Conservation (phyloP, 2,797 vertebrate species). For the Sebastes itinus region DNA sequence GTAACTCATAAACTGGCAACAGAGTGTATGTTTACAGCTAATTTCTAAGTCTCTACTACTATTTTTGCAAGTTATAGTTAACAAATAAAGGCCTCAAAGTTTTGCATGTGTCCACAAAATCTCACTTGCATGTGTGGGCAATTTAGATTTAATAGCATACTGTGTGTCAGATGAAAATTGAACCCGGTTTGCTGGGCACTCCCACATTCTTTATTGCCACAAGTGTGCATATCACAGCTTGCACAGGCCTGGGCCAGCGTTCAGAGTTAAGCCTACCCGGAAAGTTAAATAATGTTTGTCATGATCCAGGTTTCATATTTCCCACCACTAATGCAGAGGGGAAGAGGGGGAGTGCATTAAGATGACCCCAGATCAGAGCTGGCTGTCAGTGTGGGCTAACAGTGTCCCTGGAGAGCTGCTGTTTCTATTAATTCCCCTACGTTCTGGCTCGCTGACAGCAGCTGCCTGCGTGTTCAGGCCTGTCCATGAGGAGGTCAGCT, state of each 20-base stretch:
- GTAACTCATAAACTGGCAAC: neutral
- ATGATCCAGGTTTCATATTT: slow-evolving; percentile 70
- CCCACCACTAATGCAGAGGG: slow-evolving; percentile 66
- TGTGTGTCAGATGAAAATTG: slow-evolving; percentile 55
- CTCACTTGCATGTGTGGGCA: slow-evolving; percentile 25
- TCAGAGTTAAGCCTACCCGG: slow-evolving; percentile 62
- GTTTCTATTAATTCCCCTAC: slow-evolving; percentile 78
- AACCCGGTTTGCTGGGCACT: slow-evolving; percentile 51
- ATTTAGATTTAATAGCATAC: slow-evolving; percentile 45
- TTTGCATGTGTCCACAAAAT: slow-evolving; percentile 11
- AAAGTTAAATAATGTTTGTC: slow-evolving; percentile 73
- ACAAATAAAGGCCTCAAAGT: neutral
- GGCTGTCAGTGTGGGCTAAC: slow-evolving; percentile 69
- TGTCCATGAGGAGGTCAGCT: slow-evolving; percentile 63
- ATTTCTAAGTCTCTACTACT: neutral
- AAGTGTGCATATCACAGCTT: slow-evolving; percentile 74
- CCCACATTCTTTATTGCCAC: slow-evolving; percentile 74
- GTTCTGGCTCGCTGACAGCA: slow-evolving; percentile 72
- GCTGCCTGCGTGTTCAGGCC: slow-evolving; percentile 74
- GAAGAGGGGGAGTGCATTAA: slow-evolving; percentile 67
- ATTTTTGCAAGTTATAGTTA: neutral
- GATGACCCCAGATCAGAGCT: slow-evolving; percentile 73
- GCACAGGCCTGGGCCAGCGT: slow-evolving; percentile 53
- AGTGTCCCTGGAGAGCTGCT: slow-evolving; percentile 74
- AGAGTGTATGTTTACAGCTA: neutral